Evolutionary conservation across 2,113 vertebrate genomes (phyloP), one percentile per base, ranked within the genome.

Genomic region (Cavia aperea): DNA sequence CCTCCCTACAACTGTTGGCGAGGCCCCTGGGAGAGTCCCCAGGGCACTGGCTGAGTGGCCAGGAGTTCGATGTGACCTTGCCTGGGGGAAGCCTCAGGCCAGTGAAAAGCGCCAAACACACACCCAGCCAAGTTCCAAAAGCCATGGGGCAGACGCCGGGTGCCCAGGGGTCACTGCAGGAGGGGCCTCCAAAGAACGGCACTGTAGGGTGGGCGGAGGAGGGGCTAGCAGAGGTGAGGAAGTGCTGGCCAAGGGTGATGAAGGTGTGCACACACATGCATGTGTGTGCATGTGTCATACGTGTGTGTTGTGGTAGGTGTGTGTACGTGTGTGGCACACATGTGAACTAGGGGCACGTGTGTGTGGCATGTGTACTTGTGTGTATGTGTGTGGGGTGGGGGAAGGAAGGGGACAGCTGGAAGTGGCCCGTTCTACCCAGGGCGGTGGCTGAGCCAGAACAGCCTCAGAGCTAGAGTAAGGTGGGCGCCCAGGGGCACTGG

Each of bases 371-470:
- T 63, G 72, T 62, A 58, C 51, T 12, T 60, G 70, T 63, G 46
- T 33, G 46, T 18, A n/a, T 16, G 6, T 62, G 6, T 43, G 5
- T 14, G 51, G 49, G n/a, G 23, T 70, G 43, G 46, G 36, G 31
- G 43, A 33, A 56, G 36, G 49, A 63, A 21, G 43, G 21, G 18
- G 46, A 26, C 36, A 2, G 14, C 5, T 10, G 39, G 79, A 54
- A 39, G 51, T 49, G 75, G 60, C 54, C 21, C 29, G 19, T 2
- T 31, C 54, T 36, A 12, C 16, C 23, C 68, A 51, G 77, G 51
- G n/a, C 1, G 18, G 62, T 4, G 16, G 66, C 46, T 89, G 56
- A 9, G 29, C 43, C 12, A 4, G 29, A 60, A 4, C 0, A 4
- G n/a, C 19, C 11, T 1, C 8, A 26, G 51, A 23, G 81, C 10